phyloP scores from a whole-genome alignment of 2,888 invertebrate genomes.

The Stenichneumon culpator region DNA sequence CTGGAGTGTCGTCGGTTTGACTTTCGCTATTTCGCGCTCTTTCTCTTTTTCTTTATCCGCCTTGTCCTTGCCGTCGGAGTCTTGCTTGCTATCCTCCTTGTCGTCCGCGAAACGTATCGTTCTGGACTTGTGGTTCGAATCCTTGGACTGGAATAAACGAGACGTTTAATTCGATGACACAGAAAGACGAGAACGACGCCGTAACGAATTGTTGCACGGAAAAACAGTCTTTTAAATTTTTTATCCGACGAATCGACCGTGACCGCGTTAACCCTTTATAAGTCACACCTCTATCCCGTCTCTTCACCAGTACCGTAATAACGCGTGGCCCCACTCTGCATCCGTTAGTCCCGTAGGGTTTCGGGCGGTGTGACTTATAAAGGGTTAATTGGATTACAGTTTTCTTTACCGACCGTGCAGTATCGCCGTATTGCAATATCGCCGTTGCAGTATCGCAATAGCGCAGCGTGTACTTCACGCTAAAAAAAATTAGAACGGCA shows the following conservation, averaged over 20 bases:
- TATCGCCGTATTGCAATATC: no score
- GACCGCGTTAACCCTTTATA: no score
- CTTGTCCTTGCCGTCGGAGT: conserved; percentile 84
- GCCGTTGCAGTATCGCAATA: no score
- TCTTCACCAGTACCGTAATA: no score
- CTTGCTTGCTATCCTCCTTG: conserved; percentile 87
- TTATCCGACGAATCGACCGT: not conserved
- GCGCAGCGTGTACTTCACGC: no score
- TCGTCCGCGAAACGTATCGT: conserved; percentile 89
- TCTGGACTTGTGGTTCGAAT: conserved; percentile 85
- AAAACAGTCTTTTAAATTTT: not conserved
- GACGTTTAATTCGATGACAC: not conserved
- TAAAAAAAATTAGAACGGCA: not conserved
- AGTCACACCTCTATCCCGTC: no score
- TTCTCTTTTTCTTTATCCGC: conserved; percentile 82
- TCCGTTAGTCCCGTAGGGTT: no score
- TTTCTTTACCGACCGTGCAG: not conserved
- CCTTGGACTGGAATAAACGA: conserved; percentile 79
- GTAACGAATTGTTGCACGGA: not conserved
- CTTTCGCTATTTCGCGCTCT: conserved; percentile 83
- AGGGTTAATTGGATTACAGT: no score
- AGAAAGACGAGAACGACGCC: not conserved
- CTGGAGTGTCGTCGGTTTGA: conserved; percentile 92
- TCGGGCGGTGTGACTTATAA: no score
- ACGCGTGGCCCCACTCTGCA: no score